These are phyloP conservation scores for Myocastor coypus DNA, from an alignment of 2,113 vertebrate species.

Conservation along the genomic window DNA sequence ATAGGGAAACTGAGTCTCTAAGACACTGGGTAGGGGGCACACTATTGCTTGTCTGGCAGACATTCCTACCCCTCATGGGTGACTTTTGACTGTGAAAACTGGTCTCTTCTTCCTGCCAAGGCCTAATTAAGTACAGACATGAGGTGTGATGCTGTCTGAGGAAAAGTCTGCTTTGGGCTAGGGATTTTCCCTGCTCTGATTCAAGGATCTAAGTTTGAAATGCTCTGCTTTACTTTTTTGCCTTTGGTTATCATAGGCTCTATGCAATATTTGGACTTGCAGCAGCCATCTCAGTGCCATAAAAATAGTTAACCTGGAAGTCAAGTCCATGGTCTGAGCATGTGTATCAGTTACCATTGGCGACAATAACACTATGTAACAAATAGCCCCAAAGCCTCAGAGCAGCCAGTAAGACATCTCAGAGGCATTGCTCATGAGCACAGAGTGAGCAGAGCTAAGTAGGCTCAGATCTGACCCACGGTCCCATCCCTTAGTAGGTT, in stretches of 20 bases:
- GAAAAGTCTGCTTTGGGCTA: background rate
- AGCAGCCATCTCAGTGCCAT: background rate
- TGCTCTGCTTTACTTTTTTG: background rate
- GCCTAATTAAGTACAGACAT: too few species aligned
- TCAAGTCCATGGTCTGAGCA: background rate
- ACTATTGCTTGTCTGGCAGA: background rate
- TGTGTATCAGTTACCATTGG: background rate
- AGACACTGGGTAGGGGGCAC: background rate
- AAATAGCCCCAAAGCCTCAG: background rate
- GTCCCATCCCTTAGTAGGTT: background rate
- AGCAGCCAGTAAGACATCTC: background rate
- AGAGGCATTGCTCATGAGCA: background rate
- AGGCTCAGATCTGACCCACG: background rate
- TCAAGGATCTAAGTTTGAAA: background rate
- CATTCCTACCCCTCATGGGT: background rate
- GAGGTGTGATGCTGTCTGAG: background rate
- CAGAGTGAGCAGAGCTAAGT: background rate
- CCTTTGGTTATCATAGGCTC: background rate
- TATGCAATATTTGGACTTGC: background rate
- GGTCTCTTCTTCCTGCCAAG: background rate
- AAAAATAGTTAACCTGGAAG: background rate
- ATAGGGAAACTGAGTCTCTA: background rate
- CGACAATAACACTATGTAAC: background rate
- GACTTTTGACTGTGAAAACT: background rate
- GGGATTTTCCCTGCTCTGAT: background rate